Evolutionary conservation across 2,888 invertebrate genomes (phyloP).

Genomic region (Tribolium freemani): DNA sequence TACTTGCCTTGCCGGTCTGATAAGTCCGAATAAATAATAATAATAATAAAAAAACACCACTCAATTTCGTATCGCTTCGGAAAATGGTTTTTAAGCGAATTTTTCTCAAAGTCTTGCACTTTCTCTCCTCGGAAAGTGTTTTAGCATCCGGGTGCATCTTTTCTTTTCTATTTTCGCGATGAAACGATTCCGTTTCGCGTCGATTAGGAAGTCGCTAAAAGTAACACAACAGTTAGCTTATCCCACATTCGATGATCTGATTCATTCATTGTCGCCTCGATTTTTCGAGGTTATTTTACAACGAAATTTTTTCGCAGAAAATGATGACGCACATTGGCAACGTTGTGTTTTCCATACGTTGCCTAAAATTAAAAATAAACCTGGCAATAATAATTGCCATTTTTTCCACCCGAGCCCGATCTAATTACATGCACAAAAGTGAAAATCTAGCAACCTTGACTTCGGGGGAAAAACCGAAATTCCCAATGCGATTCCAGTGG

Average conservation of each 20-base stretch:
- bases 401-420: neutral
- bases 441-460: too few relatives aligned
- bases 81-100: conserved; percentile 2
- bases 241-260: conserved; percentile 43
- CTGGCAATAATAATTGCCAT: neutral
- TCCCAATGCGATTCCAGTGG: too few relatives aligned
- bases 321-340: neutral
- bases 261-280: neutral
- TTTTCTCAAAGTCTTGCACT: conserved; percentile 6
- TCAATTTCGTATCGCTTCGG: conserved; percentile 1
- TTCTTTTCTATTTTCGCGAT: neutral
- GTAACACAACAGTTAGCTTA: conserved; percentile 45
- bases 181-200: conserved; percentile 4
- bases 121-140: conserved; percentile 30
- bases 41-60: too few relatives aligned
- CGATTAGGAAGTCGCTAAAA: conserved; percentile 42
- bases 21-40: too few relatives aligned
- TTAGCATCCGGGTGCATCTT: conserved; percentile 31
- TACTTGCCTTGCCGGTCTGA: too few relatives aligned
- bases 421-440: too few relatives aligned
- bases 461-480: too few relatives aligned
- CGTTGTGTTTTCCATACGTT: neutral
- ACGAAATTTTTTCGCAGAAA: neutral
- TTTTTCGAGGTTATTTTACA: neutral
- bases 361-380: neutral